These are phyloP conservation scores for Halisarca cf. caerulea DNA, from an alignment of 37 sponge, comb jelly and placozoan genomes.

Conservation along the genomic window DNA sequence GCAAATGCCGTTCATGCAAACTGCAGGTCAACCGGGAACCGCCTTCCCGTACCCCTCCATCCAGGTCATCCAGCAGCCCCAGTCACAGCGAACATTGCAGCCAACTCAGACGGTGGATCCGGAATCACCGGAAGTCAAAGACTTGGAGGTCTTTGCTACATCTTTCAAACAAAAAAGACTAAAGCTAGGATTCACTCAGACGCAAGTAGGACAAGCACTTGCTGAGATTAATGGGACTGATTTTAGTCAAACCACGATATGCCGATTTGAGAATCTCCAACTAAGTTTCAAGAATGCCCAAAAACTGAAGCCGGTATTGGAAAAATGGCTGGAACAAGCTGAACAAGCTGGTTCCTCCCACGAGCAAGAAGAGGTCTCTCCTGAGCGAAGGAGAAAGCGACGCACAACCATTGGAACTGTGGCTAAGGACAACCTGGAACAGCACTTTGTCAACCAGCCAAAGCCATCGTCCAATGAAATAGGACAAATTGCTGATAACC, in stretches of 20 bases:
- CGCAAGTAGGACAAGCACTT: constrained; percentile 92
- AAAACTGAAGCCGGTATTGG: constrained; percentile 93
- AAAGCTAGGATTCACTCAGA: constrained; percentile 97
- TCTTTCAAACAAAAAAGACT: constrained; percentile 83
- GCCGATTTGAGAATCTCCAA: constrained; percentile 95
- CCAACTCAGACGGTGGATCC: constrained; percentile 61
- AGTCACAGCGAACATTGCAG: constrained; percentile 48
- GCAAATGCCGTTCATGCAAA: constrained; percentile 15
- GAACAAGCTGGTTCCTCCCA: constrained; percentile 73
- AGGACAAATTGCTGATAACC: constrained; percentile 72
- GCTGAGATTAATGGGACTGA: constrained; percentile 94
- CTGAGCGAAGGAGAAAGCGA: constrained; percentile 87
- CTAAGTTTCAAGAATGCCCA: constrained; percentile 95
- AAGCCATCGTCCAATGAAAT: constrained; percentile 92
- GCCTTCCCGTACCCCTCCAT: constrained; percentile 4
- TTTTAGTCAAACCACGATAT: constrained; percentile 98
- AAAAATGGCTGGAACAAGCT: constrained; percentile 95
- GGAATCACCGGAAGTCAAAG: constrained; percentile 84
- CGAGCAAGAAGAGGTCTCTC: constrained; percentile 72
- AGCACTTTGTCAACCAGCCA: constrained; percentile 79
- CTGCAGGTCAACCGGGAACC: not conserved
- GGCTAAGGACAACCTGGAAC: constrained; percentile 87
- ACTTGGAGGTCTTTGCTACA: constrained; percentile 86
- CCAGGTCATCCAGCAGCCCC: constrained; percentile 41
- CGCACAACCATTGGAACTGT: constrained; percentile 81